These are phyloP conservation scores for cattle (Bos taurus) DNA, from an alignment of 2,113 vertebrate species.

Conservation along the genomic window ARS-UCD2.0 NC_037329.1:99673501-99674000, in stretches of 20 bases:
- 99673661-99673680: neutral
- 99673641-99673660: neutral
- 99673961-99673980: neutral
- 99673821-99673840: neutral
- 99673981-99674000: neutral
- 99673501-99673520: neutral
- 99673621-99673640: neutral
- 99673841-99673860: neutral
- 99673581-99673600: neutral
- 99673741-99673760: accelerated
- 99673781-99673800: neutral
- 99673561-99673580: neutral
- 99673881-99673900: accelerated
- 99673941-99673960: neutral
- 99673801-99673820: neutral
- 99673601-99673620: neutral
- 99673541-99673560: neutral
- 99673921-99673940: neutral
- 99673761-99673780: accelerated
- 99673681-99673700: neutral
- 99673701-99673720: neutral
- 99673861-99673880: accelerated
- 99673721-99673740: neutral
- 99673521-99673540: accelerated
- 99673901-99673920: neutral